Conservation (phyloP, 2,797 vertebrate species). For the Melanotaenia pygmaea region DNA sequence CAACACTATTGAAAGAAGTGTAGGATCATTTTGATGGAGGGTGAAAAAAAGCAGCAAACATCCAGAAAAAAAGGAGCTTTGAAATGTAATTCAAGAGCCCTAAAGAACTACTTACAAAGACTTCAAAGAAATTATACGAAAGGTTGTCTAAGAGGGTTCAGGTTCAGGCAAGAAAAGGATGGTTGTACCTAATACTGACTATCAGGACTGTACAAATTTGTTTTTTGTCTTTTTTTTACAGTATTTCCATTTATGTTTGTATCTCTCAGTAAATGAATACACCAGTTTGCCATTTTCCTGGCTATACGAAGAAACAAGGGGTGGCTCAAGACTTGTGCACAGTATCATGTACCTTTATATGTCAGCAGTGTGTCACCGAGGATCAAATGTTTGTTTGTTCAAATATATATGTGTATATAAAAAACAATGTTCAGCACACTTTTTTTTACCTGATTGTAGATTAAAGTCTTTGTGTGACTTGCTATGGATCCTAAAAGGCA, state of each 20-base stretch:
- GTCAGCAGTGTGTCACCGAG: neutral
- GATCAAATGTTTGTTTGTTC: neutral
- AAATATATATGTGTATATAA: neutral
- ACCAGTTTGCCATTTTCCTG: neutral
- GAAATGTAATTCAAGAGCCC: neutral
- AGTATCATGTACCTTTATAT: neutral
- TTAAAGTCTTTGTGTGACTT: neutral
- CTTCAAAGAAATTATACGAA: neutral
- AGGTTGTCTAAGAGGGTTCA: neutral
- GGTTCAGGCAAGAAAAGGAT: neutral
- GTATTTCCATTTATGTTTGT: neutral
- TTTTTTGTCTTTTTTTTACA: neutral
- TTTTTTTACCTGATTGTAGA: neutral
- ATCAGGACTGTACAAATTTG: neutral
- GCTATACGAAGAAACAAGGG: neutral
- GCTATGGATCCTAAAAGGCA: slow-evolving; percentile 1
- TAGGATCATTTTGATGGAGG: neutral
- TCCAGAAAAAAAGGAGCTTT: neutral
- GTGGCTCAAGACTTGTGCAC: neutral
- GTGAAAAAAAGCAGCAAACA: neutral
- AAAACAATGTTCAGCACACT: neutral
- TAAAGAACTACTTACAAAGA: neutral
- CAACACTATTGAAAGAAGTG: neutral
- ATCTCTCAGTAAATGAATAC: neutral
- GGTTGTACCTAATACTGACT: neutral